phyloP scores from a whole-genome alignment of 2,888 invertebrate species.

The Drosophila percnosoma region DNA sequence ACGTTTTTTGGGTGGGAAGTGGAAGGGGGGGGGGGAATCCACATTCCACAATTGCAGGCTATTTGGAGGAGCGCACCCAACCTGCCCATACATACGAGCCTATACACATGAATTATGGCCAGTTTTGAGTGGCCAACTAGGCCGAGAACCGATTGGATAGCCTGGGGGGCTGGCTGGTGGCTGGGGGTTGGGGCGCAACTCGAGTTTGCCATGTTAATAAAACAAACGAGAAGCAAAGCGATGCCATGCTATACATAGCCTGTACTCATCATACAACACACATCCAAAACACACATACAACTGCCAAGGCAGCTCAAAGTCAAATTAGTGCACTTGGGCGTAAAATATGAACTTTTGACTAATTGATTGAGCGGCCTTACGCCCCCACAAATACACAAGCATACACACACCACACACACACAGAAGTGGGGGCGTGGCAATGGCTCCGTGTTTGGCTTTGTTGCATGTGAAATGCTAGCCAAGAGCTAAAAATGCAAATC shows the following conservation, averaged over 20 bases:
- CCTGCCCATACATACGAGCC: not conserved
- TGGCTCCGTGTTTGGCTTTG: conserved; percentile 23
- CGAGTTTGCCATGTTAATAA: conserved; percentile 52
- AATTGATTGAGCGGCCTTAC: conserved; percentile 63
- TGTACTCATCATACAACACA: conserved; percentile 2
- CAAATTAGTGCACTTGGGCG: conserved; percentile 59
- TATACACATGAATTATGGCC: conserved; percentile 50
- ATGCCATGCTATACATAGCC: conserved; percentile 9
- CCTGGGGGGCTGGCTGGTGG: not conserved
- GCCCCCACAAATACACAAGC: conserved; percentile 3
- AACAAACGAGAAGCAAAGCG: conserved; percentile 42
- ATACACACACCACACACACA: not conserved
- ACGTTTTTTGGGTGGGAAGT: not conserved
- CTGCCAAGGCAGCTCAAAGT: conserved; percentile 51
- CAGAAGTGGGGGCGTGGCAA: conserved; percentile 19
- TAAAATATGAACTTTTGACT: conserved; percentile 60
- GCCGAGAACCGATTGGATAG: conserved; percentile 7
- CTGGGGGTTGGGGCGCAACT: conserved; percentile 4
- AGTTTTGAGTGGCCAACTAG: conserved; percentile 46
- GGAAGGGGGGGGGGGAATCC: not conserved
- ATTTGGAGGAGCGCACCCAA: conserved; percentile 13
- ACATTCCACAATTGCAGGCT: conserved; percentile 33
- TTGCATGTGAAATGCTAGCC: conserved; percentile 37
- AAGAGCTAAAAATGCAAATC: conserved; percentile 36
- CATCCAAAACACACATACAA: not conserved